Conservation (phyloP, 2,888 invertebrate species). For the Trachelus troglodyta region DNA sequence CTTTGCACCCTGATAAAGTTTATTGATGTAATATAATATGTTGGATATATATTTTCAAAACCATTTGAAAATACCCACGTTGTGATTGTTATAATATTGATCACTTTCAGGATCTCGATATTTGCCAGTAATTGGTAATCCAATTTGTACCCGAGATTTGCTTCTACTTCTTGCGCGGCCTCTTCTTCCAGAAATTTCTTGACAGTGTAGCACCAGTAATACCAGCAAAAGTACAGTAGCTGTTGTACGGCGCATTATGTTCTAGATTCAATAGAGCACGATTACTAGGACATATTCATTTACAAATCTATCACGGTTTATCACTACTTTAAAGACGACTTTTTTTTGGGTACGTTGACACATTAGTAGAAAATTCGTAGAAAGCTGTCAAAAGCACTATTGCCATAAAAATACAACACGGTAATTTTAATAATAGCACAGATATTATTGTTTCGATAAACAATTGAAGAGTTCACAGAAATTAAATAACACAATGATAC, state of each 20-base stretch:
- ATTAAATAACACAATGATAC: not conserved
- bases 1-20: conserved; percentile 81
- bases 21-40: not conserved
- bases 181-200: conserved; percentile 70
- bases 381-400: not conserved
- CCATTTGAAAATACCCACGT: conserved; percentile 71
- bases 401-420: not conserved
- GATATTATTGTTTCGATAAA: not conserved
- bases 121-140: conserved; percentile 88
- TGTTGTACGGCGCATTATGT: conserved; percentile 35
- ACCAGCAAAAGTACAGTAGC: conserved; percentile 58
- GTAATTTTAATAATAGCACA: not conserved
- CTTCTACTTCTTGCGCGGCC: conserved; percentile 79
- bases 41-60: not conserved
- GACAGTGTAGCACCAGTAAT: conserved; percentile 61
- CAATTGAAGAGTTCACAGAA: not conserved
- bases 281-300: not conserved
- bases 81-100: conserved; percentile 90
- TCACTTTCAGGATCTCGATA: conserved; percentile 91
- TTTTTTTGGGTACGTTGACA: not conserved
- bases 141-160: conserved; percentile 87
- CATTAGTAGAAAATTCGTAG: not conserved
- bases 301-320: not conserved
- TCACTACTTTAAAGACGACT: not conserved
- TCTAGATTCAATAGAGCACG: not conserved